Percentiles rank a stretch among this genome's conserved stretches.
These are phyloP conservation scores for Hippocampus zosterae DNA, from an alignment of 2,113 vertebrate genomes.

Conservation along the genomic window DNA sequence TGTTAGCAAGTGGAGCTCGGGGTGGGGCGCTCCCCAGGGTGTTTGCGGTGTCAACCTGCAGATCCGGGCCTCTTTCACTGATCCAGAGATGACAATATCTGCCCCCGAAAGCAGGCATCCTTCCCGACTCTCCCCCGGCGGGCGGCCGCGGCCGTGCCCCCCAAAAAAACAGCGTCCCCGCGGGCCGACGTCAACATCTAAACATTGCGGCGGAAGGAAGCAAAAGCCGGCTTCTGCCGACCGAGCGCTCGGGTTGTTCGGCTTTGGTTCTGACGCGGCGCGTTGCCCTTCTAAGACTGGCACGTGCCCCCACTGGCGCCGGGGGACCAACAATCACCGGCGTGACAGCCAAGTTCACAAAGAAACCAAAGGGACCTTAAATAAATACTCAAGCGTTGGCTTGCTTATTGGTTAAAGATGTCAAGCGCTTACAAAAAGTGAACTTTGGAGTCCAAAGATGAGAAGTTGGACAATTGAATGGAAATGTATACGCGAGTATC, in stretches of 20 bases:
- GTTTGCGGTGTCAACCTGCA: constrained; percentile 48
- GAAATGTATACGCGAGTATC: no score
- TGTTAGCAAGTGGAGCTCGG: constrained; percentile 29
- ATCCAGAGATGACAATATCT: constrained; percentile 70
- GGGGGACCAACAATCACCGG: constrained; percentile 41
- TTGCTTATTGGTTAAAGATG: constrained; percentile 12
- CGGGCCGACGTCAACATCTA: constrained; percentile 46
- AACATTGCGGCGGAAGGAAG: constrained; percentile 19
- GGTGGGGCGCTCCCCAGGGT: constrained; percentile 42
- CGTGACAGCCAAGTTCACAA: constrained; percentile 59
- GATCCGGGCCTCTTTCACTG: constrained; percentile 52
- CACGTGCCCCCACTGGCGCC: constrained; percentile 51
- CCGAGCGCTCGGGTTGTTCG: constrained; percentile 40
- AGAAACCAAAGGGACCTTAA: constrained; percentile 36
- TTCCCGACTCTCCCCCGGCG: constrained; percentile 41
- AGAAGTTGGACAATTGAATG: neutral
- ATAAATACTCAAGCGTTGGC: constrained; percentile 16
- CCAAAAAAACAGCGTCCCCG: constrained; percentile 40
- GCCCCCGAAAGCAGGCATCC: constrained; percentile 31
- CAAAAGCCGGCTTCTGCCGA: constrained; percentile 42
- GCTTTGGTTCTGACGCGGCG: constrained; percentile 25
- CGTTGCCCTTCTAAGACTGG: constrained; percentile 55
- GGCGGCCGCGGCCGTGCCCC: constrained; percentile 50
- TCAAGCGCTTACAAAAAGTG: neutral
- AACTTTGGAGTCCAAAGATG: neutral